Evolutionary conservation across 2,113 vertebrate species (phyloP).

Genomic region (Telmatochromis bifrenatus): DNA sequence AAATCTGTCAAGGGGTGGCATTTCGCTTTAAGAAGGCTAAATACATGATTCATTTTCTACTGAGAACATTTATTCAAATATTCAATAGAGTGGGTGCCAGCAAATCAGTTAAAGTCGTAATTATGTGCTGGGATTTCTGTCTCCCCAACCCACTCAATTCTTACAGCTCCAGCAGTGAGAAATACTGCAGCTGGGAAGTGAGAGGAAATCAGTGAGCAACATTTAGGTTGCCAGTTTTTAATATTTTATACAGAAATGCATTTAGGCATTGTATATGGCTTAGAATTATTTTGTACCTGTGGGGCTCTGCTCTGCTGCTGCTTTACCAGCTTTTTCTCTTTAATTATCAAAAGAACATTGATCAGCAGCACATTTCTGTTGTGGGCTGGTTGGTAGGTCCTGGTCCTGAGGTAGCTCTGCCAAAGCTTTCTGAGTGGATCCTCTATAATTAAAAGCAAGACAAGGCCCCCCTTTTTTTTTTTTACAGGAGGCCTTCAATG

Average conservation of each 20-base stretch:
- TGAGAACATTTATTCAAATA: constrained; percentile 39
- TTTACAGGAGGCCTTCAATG: background rate
- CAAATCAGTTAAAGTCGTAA: constrained; percentile 38
- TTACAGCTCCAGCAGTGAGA: constrained; percentile 15
- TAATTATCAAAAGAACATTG: background rate
- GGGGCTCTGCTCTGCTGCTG: background rate
- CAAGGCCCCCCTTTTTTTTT: background rate
- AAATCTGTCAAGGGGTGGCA: background rate
- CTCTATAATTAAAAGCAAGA: constrained; percentile 18
- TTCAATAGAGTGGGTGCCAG: constrained; percentile 31
- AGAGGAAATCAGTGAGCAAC: background rate
- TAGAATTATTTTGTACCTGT: background rate
- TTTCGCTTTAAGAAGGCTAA: constrained; percentile 15
- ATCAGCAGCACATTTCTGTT: background rate
- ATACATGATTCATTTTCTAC: constrained; percentile 38
- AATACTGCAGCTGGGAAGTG: background rate
- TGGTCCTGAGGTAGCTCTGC: background rate
- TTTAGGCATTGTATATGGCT: background rate
- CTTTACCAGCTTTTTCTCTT: background rate
- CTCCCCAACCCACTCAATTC: constrained; percentile 41
- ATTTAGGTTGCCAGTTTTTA: background rate
- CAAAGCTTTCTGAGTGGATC: background rate
- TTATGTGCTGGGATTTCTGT: constrained; percentile 34
- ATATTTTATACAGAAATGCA: background rate
- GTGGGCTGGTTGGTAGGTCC: background rate